Percentiles rank a stretch among this genome's conserved stretches.
Evolutionary conservation across 1,140 invertebrate genomes (phyloP).

Genomic region (Halesus radiatus): DNA sequence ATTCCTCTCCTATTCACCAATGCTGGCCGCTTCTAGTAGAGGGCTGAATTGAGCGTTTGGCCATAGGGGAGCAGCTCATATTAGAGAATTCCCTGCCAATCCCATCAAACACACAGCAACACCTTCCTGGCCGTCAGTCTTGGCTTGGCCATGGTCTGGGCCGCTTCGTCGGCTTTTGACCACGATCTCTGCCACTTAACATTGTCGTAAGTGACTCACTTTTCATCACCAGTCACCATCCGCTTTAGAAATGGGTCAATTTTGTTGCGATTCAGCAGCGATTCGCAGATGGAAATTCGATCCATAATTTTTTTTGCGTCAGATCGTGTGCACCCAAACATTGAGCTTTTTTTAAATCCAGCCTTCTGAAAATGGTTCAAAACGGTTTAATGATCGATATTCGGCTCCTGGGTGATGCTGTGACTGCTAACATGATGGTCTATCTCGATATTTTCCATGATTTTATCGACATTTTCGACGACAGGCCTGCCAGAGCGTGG

Average conservation of each 20-base stretch:
- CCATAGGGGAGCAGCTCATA: neutral
- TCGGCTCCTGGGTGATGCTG: too few relatives aligned
- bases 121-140: conserved; percentile 16
- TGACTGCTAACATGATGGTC: too few relatives aligned
- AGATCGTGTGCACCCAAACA: conserved; percentile 10
- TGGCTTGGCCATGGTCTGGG: conserved; percentile 17
- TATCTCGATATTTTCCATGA: neutral
- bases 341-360: too few relatives aligned
- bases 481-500: conserved; percentile 19
- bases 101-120: conserved; percentile 20
- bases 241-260: conserved; percentile 14
- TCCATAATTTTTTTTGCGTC: conserved; percentile 26
- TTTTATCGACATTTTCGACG: conserved; percentile 27
- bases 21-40: conserved; percentile 17
- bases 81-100: conserved; percentile 17
- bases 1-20: conserved; percentile 21
- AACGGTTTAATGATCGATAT: too few relatives aligned
- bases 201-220: conserved; percentile 12
- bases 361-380: too few relatives aligned
- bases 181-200: conserved; percentile 14
- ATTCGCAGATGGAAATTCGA: too few relatives aligned
- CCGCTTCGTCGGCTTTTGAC: conserved; percentile 10
- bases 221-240: conserved; percentile 14
- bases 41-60: too few relatives aligned
- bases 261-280: conserved; percentile 23